These are phyloP conservation scores for Torymus texanus DNA, from an alignment of 2,888 invertebrate genomes.

Conservation along the genomic window DNA sequence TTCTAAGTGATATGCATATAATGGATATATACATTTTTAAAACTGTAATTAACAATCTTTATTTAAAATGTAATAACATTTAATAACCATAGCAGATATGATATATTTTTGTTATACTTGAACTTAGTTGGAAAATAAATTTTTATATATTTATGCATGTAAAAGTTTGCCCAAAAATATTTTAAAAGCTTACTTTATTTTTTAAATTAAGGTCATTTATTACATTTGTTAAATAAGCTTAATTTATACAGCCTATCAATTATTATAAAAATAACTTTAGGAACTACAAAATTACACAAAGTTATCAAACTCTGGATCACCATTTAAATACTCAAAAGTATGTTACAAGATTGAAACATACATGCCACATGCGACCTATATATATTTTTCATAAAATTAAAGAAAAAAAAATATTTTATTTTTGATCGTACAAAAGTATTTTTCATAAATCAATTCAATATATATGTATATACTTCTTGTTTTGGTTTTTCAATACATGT, in stretches of 20 bases:
- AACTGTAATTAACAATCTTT: neutral
- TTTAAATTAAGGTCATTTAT: neutral
- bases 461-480: neutral
- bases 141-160: neutral
- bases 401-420: constrained; percentile 41
- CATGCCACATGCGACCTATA: neutral
- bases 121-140: neutral
- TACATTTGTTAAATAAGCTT: constrained; percentile 2
- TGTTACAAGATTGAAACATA: constrained; percentile 11
- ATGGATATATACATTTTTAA: constrained; percentile 6
- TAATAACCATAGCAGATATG: neutral
- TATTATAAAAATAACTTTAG: neutral
- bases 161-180: constrained; percentile 13
- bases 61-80: neutral
- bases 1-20: constrained; percentile 37
- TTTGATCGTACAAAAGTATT: constrained; percentile 7
- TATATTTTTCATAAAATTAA: neutral
- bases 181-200: neutral
- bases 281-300: no score
- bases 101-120: neutral
- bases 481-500: constrained; percentile 10
- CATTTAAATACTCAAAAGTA: constrained; percentile 16
- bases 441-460: constrained; percentile 35
- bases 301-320: constrained; percentile 11
- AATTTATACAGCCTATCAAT: neutral